Base-by-base conservation (phyloP, 2,113 vertebrate species). In the Hippotragus niger region DNA sequence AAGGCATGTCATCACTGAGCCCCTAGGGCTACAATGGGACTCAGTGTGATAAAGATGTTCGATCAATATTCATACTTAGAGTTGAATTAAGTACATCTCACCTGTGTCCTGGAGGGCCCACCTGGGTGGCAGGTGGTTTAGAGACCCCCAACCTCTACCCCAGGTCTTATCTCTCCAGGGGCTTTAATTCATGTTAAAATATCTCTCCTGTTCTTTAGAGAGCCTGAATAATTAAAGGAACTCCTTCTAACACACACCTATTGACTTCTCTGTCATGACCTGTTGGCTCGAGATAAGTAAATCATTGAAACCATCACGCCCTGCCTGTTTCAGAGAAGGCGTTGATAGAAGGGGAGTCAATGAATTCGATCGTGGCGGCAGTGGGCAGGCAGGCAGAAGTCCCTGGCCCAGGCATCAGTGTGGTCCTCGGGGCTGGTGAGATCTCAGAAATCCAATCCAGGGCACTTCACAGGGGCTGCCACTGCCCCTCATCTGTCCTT, bases 231-330 rank as follows among this genome's bases (percentile, higher is more conserved):
- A 98, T 97, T 93, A 96, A 96, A 92, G 90, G 95, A 96, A 97
- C 91, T 96, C 53, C 47, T 95, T 97, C 97, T 92, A 91, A 98
- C 93, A 80, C 57, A 60, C 2, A 81, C 71, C 94, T 97, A 83
- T 97, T 97, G 98, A 97, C 96, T 97, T 97, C 92, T 53, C 93
- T 95, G 60, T 94, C 91, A 7, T 60, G 95, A 96, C 82, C 92
- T 91, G 58, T 95, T 95, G 91, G 95, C 95, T 98, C 71, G 47
- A 98, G 97, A 98, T 98, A 97, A 98, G 98, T 98, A 98, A 98
- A 97, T 98, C 67, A 96, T 97, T 95, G 97, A 94, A 97, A 96
- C 47, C 52, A 45, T 21, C 91, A 62, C 86, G 31, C 93, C 91
- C 62, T 97, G 95, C 87, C 23, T 17, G 62, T 90, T 87, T 36